phyloP scores from a whole-genome alignment of 2,797 vertebrate species.

The Lophius americanus region DNA sequence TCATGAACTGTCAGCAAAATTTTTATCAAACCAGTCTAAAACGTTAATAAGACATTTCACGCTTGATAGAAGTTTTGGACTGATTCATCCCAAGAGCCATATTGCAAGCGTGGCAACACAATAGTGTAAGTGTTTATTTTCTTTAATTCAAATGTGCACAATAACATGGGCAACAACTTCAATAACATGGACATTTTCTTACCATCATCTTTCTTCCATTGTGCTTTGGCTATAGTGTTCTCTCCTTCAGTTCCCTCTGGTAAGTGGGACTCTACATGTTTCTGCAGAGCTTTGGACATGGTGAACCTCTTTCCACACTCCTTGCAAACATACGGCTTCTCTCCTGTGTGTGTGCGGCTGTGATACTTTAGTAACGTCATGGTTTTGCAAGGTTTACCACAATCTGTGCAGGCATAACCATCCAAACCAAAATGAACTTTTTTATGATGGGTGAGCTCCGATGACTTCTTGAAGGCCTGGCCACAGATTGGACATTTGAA shows the following conservation, averaged over 20 bases:
- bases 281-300: slow-evolving; percentile 79
- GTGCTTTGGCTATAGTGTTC: slow-evolving; percentile 31
- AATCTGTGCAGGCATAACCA: slow-evolving; percentile 82
- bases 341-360: slow-evolving; percentile 84
- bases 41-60: no score
- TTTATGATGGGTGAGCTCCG: slow-evolving; percentile 82
- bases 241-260: slow-evolving; percentile 51
- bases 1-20: no score
- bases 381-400: slow-evolving; percentile 84
- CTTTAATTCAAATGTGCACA: neutral
- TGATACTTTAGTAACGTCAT: slow-evolving; percentile 85
- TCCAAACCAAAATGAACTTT: slow-evolving; percentile 80
- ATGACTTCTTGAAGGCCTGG: slow-evolving; percentile 77
- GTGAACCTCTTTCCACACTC: slow-evolving; percentile 84
- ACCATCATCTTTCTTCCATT: slow-evolving; percentile 67
- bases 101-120: neutral
- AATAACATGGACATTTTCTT: slow-evolving; percentile 32
- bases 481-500: slow-evolving; percentile 83
- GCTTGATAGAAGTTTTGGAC: no score
- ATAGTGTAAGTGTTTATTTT: neutral
- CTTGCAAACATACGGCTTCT: slow-evolving; percentile 82
- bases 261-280: slow-evolving; percentile 76
- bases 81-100: no score
- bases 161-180: no score
- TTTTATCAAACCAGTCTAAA: no score